phyloP scores from a whole-genome alignment of 1,140 invertebrate genomes.

The Oncopeltus fasciatus region DNA sequence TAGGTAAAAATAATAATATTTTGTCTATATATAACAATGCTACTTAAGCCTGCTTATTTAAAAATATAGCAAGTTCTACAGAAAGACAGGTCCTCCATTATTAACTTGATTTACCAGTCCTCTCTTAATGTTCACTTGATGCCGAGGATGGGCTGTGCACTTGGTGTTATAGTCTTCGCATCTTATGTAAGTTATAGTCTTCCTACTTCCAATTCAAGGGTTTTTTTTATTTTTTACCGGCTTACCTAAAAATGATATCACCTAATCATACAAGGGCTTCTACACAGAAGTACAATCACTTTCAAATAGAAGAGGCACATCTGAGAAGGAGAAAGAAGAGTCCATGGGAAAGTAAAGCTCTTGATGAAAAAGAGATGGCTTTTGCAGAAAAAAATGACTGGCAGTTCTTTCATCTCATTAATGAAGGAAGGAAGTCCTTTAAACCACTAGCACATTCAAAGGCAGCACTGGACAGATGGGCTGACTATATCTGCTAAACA shows the following conservation, averaged over 20 bases:
- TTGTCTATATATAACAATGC: too few relatives aligned
- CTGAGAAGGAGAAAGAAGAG: background rate
- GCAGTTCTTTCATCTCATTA: background rate
- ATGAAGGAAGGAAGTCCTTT: background rate
- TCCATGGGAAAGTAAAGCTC: background rate
- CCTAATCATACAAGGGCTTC: background rate
- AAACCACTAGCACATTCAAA: conserved; percentile 22
- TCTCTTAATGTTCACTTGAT: too few relatives aligned
- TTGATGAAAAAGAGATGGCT: background rate
- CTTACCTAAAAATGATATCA: background rate
- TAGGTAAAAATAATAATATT: too few relatives aligned
- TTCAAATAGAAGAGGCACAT: background rate
- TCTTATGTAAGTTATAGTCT: too few relatives aligned
- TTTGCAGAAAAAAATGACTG: background rate
- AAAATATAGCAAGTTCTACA: too few relatives aligned
- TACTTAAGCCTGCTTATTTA: too few relatives aligned
- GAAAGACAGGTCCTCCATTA: too few relatives aligned
- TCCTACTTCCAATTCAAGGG: too few relatives aligned
- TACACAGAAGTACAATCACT: background rate
- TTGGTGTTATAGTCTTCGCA: too few relatives aligned
- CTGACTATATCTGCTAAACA: background rate
- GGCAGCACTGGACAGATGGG: background rate
- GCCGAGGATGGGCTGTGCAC: too few relatives aligned
- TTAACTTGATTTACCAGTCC: too few relatives aligned
- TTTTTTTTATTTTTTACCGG: too few relatives aligned